phyloP scores from a whole-genome alignment of 35 echinoderm and acorn worm genomes.

The Strongylocentrotus purpuratus region DNA sequence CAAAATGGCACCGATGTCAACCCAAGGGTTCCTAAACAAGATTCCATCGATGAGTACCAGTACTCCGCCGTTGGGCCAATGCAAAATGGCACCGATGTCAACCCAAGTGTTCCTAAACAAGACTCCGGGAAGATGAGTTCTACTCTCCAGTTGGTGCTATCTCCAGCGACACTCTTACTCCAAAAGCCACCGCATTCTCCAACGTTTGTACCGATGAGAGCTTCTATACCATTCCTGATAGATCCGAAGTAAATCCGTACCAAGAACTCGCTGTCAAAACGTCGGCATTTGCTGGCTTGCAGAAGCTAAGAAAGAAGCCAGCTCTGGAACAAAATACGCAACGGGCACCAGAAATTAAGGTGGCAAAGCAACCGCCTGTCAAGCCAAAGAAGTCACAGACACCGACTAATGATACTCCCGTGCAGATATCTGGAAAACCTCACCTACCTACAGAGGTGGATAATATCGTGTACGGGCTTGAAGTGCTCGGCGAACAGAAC shows the following conservation, averaged over 20 bases:
- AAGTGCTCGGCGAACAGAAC: background rate
- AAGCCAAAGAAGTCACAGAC: background rate
- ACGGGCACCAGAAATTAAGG: background rate
- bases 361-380: background rate
- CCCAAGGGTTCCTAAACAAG: too few species aligned
- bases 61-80: too few species aligned
- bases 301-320: conserved; percentile 16
- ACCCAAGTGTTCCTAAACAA: too few species aligned
- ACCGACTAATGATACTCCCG: background rate
- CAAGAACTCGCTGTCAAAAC: conserved; percentile 17
- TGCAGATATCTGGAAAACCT: background rate
- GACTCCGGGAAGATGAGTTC: too few species aligned
- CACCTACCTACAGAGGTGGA: background rate
- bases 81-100: too few species aligned
- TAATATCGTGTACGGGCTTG: background rate
- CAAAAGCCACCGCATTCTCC: background rate
- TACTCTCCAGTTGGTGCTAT: background rate
- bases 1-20: too few species aligned
- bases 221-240: background rate
- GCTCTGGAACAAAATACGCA: background rate
- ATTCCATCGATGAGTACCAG: too few species aligned
- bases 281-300: background rate
- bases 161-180: background rate
- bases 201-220: background rate
- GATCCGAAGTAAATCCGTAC: background rate